Percentiles rank a stretch among this genome's conserved stretches.
Evolutionary conservation across 2,797 vertebrate genomes (phyloP).

Genomic region (Gymnodraco acuticeps): DNA sequence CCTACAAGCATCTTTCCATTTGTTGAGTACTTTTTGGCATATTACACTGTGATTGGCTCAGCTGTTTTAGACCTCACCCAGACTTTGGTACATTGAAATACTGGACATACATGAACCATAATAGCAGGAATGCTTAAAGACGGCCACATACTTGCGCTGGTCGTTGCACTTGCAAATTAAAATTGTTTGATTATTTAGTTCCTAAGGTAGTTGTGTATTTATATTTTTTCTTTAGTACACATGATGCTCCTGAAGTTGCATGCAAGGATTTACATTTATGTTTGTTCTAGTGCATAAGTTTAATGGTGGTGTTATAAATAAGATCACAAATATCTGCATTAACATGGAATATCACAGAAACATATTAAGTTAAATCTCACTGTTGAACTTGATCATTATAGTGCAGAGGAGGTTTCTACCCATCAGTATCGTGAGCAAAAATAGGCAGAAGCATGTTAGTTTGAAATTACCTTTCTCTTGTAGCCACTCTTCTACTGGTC

Average conservation of each 20-base stretch:
- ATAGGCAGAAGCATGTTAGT: slow-evolving; percentile 67
- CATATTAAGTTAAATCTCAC: too few relatives aligned
- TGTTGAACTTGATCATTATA: background rate
- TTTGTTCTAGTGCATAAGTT: background rate
- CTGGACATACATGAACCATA: background rate
- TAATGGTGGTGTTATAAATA: background rate
- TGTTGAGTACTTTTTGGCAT: background rate
- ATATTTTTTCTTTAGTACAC: background rate
- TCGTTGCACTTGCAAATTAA: slow-evolving; percentile 8
- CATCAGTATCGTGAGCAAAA: slow-evolving; percentile 17
- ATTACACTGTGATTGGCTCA: background rate
- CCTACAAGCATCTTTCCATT: background rate
- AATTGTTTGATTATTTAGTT: background rate
- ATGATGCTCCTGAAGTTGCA: background rate
- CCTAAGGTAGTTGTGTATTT: background rate
- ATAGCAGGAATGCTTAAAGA: background rate
- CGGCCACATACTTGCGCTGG: background rate
- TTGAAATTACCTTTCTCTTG: slow-evolving; percentile 98
- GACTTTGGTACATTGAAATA: background rate
- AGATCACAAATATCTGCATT: background rate
- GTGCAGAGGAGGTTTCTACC: background rate
- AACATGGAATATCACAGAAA: background rate
- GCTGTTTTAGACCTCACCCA: background rate
- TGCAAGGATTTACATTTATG: slow-evolving; percentile 16
- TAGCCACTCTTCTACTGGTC: slow-evolving; percentile 98